phyloP scores from a whole-genome alignment of 2,888 invertebrate genomes.

The Cephus sareptanus region DNA sequence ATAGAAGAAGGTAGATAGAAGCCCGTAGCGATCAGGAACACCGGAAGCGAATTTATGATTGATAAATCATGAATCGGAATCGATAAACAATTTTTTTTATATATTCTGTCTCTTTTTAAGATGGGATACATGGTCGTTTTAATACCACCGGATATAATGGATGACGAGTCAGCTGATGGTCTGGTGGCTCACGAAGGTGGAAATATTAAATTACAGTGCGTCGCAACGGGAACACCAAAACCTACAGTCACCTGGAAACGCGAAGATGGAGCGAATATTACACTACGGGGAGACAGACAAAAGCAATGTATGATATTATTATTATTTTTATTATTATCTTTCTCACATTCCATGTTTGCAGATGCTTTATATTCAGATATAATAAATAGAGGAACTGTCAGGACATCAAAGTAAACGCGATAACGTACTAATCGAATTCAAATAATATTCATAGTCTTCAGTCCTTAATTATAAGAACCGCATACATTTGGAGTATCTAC shows the following conservation, averaged over 20 bases:
- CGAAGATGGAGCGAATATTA: conserved; percentile 81
- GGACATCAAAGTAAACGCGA: neutral
- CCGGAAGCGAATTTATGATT: neutral
- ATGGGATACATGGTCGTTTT: conserved; percentile 89
- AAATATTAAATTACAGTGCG: conserved; percentile 79
- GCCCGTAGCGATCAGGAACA: neutral
- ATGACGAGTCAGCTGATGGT: conserved; percentile 78
- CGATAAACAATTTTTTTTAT: neutral
- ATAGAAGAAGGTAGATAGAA: too few species aligned
- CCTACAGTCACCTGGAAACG: conserved; percentile 85
- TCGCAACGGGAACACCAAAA: conserved; percentile 83
- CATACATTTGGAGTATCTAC: neutral
- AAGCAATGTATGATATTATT: conserved; percentile 47
- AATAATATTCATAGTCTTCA: neutral
- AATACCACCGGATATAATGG: conserved; percentile 87
- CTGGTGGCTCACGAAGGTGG: conserved; percentile 86
- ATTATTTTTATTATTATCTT: neutral
- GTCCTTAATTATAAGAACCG: neutral
- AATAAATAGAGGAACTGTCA: neutral
- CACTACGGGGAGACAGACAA: conserved; percentile 75
- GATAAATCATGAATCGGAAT: neutral
- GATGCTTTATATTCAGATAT: neutral
- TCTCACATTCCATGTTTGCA: neutral
- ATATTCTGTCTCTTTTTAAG: conserved; percentile 66
- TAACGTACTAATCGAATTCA: neutral